Evolutionary conservation across 92 coral and sea anemone species (phyloP).

Genomic region (Siderastrea siderea): DNA sequence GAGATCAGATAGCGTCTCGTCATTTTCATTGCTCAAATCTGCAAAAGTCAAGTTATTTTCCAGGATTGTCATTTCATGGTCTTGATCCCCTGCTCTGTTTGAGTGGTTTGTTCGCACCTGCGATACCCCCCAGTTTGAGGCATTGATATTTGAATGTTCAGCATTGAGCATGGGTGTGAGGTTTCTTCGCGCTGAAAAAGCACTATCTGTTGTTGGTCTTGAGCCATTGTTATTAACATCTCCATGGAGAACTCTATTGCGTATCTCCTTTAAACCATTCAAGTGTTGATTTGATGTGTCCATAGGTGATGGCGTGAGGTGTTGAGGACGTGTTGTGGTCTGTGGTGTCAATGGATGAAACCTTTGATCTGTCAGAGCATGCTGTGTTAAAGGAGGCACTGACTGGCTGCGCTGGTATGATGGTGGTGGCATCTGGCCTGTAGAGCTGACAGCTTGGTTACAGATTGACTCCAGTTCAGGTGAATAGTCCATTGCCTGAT

Average conservation of each 20-base stretch:
- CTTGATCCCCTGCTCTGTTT: constrained; percentile 71
- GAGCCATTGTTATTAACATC: constrained; percentile 98
- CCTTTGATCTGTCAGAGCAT: constrained; percentile 80
- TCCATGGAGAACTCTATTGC: constrained; percentile 96
- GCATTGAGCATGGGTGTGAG: constrained; percentile 86
- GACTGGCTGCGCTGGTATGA: constrained; percentile 95
- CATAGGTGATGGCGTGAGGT: constrained; percentile 87
- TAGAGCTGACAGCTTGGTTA: constrained; percentile 72
- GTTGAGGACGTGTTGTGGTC: constrained; percentile 86
- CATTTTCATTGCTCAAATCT: constrained; percentile 83
- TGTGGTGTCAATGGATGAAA: constrained; percentile 99
- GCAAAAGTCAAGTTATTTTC: constrained; percentile 89
- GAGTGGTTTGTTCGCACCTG: constrained; percentile 59
- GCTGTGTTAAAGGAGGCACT: constrained; percentile 97
- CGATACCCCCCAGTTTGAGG: constrained; percentile 56
- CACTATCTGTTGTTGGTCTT: constrained; percentile 78
- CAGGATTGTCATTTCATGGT: constrained; percentile 89
- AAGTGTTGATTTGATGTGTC: constrained; percentile 86
- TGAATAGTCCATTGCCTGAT: constrained; percentile 82
- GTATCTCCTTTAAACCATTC: constrained; percentile 94
- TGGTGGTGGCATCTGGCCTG: constrained; percentile 82
- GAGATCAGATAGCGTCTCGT: constrained; percentile 80
- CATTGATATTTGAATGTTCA: constrained; percentile 68
- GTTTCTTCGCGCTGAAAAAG: constrained; percentile 92
- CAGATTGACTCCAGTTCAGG: constrained; percentile 91